These are phyloP conservation scores for Buphagus erythrorhynchus DNA, from an alignment of 2,797 vertebrate species.

Conservation along the genomic window DNA sequence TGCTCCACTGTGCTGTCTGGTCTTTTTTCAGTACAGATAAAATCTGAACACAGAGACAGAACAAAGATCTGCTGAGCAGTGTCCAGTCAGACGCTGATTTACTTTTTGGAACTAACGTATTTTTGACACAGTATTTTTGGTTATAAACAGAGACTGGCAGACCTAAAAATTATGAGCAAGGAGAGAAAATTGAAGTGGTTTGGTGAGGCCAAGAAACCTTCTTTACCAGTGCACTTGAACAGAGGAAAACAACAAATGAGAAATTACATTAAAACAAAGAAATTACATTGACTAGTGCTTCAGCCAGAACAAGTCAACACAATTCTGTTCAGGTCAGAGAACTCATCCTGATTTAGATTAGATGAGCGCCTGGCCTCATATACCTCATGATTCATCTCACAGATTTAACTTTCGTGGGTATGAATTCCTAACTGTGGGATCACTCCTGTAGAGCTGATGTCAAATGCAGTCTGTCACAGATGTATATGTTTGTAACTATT, in stretches of 20 bases:
- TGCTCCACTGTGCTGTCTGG: neutral
- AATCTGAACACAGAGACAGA: neutral
- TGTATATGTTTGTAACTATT: neutral
- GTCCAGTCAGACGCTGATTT: neutral
- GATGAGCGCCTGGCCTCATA: neutral
- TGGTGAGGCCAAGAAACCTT: neutral
- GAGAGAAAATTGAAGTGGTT: neutral
- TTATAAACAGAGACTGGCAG: neutral
- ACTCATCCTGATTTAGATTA: neutral
- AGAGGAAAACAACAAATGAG: slow-evolving; percentile 1
- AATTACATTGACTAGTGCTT: neutral
- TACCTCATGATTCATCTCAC: neutral
- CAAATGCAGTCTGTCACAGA: neutral
- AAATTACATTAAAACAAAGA: neutral
- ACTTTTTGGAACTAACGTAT: neutral
- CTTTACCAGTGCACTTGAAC: neutral
- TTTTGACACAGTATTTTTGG: neutral
- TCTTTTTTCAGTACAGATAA: neutral
- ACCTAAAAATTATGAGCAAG: neutral
- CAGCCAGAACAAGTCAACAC: neutral
- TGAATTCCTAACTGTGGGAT: neutral
- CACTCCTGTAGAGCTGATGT: neutral
- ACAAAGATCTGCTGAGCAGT: neutral
- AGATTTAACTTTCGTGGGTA: neutral
- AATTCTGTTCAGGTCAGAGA: neutral